A percentile compares a stretch with the other conserved stretches of the same genome.
These are phyloP conservation scores for Drosophila quasianomalipes DNA, from an alignment of 2,888 invertebrate genomes.

Conservation along the genomic window DNA sequence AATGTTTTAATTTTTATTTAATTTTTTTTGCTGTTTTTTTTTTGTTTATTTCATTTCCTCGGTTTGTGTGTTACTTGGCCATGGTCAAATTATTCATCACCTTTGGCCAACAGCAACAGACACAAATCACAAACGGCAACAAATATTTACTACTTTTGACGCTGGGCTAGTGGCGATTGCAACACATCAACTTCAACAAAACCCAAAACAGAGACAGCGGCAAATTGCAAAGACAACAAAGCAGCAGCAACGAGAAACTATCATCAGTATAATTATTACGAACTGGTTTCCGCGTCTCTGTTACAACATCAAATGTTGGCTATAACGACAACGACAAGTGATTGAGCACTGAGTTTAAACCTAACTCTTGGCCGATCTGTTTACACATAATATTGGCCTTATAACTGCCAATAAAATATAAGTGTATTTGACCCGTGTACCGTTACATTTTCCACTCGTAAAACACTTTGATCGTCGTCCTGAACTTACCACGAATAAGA, in stretches of 20 bases:
- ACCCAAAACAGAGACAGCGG: neutral
- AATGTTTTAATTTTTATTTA: neutral
- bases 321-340: slow-evolving; percentile 43
- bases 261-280: slow-evolving; percentile 63
- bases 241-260: slow-evolving; percentile 38
- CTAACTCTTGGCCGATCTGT: slow-evolving; percentile 11
- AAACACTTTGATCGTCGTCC: neutral
- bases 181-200: slow-evolving; percentile 36
- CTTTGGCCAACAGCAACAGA: slow-evolving; percentile 33
- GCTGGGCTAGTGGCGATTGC: slow-evolving; percentile 58
- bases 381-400: slow-evolving; percentile 27
- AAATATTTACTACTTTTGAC: slow-evolving; percentile 29
- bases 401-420: neutral
- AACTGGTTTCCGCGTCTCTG: slow-evolving; percentile 74
- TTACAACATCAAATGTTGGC: slow-evolving; percentile 59
- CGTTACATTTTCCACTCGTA: slow-evolving; percentile 31
- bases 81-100: slow-evolving; percentile 62
- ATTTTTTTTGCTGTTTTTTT: slow-evolving; percentile 7
- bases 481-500: slow-evolving; percentile 48
- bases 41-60: slow-evolving; percentile 18
- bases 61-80: slow-evolving; percentile 72
- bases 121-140: slow-evolving; percentile 21
- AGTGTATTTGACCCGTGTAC: slow-evolving; percentile 35
- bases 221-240: slow-evolving; percentile 1
- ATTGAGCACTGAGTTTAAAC: slow-evolving; percentile 21